Evolutionary conservation across 92 coral and sea anemone species (phyloP).

Genomic region (Heteractis magnifica): DNA sequence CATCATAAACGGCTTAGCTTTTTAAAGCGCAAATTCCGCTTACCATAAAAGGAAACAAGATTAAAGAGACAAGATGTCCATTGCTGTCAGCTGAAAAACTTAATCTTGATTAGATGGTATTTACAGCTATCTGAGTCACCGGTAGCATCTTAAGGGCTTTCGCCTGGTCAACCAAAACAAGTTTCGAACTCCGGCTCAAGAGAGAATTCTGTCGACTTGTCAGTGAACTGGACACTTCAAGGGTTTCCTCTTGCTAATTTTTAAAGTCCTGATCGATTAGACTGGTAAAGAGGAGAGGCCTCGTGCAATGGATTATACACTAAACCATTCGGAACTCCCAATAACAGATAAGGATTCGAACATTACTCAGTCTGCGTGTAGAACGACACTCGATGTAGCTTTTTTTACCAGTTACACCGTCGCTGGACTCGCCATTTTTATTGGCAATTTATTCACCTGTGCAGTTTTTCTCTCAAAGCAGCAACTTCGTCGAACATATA

Average conservation of each 20-base stretch:
- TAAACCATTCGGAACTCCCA: not conserved
- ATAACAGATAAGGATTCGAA: not conserved
- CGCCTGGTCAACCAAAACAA: not conserved
- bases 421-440: slow-evolving; percentile 39
- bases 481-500: slow-evolving; percentile 46
- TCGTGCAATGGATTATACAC: not conserved
- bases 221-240: not conserved
- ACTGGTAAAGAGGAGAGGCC: not conserved
- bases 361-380: slow-evolving; percentile 16
- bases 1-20: not conserved
- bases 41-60: not conserved
- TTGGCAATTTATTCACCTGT: slow-evolving; percentile 60
- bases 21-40: not conserved
- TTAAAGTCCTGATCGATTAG: not conserved
- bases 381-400: slow-evolving; percentile 38
- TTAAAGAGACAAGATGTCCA: not conserved
- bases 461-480: slow-evolving; percentile 56
- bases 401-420: slow-evolving; percentile 35
- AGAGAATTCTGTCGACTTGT: not conserved
- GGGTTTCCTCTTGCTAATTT: not conserved
- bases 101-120: not conserved
- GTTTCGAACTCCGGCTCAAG: not conserved
- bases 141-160: not conserved
- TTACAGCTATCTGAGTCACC: not conserved
- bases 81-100: not conserved